Base-by-base conservation (phyloP, 2,797 vertebrate species). In the Brotogeris chrysoptera region DNA sequence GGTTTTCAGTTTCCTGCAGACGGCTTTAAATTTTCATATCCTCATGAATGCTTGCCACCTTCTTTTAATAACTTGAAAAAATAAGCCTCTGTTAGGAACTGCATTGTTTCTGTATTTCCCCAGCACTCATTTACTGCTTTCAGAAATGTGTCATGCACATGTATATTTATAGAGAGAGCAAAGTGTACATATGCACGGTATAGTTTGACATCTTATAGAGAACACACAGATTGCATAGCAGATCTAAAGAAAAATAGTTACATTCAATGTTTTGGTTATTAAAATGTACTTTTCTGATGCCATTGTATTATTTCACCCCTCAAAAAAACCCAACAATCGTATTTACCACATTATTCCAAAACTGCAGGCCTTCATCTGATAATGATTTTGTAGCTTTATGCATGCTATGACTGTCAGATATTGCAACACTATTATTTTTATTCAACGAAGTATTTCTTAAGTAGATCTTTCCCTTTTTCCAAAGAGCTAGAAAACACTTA, bases 1-100 rank as follows among this genome's bases (percentile, higher is more conserved):
- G 95, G 92, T 97, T 98, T 97, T 97, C 97, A 95, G 93, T 97
- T 98, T 97, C 97, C 97, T 98, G 96, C 95, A 96, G 94, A 97
- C 70, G 15, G 94, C 71, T 91, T 97, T 96, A 95, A 95, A 95
- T 96, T 97, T 97, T 98, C 97, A 97, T 97, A 95, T 95, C 97
- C 97, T 97, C 80, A 16, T 91, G 97, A 97, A 95, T 34, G 86
- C 93, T 92, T 77, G 73, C 97, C 96, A 97, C 97, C 96, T 98
- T 97, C 97, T 94, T 97, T 97, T 97, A 97, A 98, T 97, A 98
- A 97, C 97, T 82, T 95, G 80, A 95, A 97, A 97, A 97, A 97
- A 97, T 81, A 96, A 97, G 85, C 92, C 80, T 91, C 95, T 97
- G 91, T 97, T 83, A 97, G 96, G 97, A 97, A 93, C 95, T 79